Percentiles rank a stretch among this genome's conserved stretches.
Conservation (phyloP, 1,140 invertebrate species). For the Zaprionus taronus region DNA sequence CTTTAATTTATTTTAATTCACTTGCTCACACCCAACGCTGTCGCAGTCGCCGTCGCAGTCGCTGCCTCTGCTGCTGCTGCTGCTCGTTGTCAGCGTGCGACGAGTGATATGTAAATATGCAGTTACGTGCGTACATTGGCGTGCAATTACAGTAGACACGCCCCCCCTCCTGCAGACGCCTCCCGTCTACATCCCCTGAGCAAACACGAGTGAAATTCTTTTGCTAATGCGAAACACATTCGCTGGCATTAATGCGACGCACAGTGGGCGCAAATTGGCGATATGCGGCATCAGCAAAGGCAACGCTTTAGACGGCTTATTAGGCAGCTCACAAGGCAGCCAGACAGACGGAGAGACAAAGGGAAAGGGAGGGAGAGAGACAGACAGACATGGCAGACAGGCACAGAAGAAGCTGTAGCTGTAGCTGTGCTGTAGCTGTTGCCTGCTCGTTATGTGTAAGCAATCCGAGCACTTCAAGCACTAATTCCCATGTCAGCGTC, state of each 20-base stretch:
- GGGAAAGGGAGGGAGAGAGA: not conserved
- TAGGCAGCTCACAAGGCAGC: constrained; percentile 26
- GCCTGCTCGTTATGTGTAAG: constrained; percentile 44
- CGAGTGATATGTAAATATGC: constrained; percentile 82
- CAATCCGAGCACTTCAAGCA: constrained; percentile 42
- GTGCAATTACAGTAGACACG: constrained; percentile 71
- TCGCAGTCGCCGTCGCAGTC: not conserved
- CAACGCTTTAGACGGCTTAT: constrained; percentile 58
- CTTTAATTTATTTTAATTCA: constrained; percentile 83
- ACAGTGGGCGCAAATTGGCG: constrained; percentile 54
- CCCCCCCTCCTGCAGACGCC: not conserved
- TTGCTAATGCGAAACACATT: constrained; percentile 81
- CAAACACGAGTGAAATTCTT: constrained; percentile 64
- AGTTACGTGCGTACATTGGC: constrained; percentile 81
- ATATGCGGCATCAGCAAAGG: constrained; percentile 44
- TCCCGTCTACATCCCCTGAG: constrained; percentile 17
- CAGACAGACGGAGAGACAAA: not conserved
- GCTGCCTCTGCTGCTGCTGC: constrained; percentile 14
- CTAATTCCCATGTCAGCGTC: constrained; percentile 69
- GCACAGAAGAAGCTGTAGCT: not conserved
- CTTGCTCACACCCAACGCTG: constrained; percentile 40
- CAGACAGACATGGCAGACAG: not conserved
- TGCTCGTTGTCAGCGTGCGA: constrained; percentile 35
- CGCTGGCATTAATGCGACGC: constrained; percentile 68
- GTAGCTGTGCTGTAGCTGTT: not conserved